Evolutionary conservation across 2,797 vertebrate species (phyloP).

Genomic region (Pteropus rufus): DNA sequence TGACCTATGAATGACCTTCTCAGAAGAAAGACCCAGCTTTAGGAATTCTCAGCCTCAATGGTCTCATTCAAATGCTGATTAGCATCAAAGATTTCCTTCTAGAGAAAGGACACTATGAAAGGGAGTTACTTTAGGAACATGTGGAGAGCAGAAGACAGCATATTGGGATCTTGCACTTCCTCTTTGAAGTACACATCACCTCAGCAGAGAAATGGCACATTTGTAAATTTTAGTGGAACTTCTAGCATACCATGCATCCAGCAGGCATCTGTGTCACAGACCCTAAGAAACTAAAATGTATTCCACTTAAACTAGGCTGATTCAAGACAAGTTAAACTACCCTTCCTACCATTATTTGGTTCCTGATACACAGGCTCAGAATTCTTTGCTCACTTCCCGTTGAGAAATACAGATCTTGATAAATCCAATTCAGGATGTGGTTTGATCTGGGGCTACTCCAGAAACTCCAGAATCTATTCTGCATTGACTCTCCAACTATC

Average conservation of each 20-base stretch:
- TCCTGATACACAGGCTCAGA: background rate
- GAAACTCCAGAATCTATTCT: background rate
- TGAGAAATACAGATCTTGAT: background rate
- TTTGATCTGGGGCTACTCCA: background rate
- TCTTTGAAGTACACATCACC: slow-evolving; percentile 43
- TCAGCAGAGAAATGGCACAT: slow-evolving; percentile 17
- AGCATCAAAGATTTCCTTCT: slow-evolving; percentile 42
- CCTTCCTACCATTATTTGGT: background rate
- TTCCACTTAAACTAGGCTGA: background rate
- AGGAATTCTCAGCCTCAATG: background rate
- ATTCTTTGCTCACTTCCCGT: background rate
- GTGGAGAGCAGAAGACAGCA: slow-evolving; percentile 62
- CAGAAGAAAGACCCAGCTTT: background rate
- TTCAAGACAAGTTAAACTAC: background rate
- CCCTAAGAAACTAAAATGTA: slow-evolving; percentile 31
- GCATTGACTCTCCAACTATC: background rate
- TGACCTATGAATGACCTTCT: background rate
- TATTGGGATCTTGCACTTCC: background rate
- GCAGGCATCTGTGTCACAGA: slow-evolving; percentile 45
- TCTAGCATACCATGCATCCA: background rate
- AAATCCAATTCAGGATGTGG: background rate
- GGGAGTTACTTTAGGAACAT: slow-evolving; percentile 36
- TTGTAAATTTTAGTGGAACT: slow-evolving; percentile 44
- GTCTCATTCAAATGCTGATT: slow-evolving; percentile 26
- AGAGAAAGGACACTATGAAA: slow-evolving; percentile 9